These are phyloP conservation scores for Oscheius sp. DNA, from an alignment of 2,888 invertebrate species.

Conservation along the genomic window DNA sequence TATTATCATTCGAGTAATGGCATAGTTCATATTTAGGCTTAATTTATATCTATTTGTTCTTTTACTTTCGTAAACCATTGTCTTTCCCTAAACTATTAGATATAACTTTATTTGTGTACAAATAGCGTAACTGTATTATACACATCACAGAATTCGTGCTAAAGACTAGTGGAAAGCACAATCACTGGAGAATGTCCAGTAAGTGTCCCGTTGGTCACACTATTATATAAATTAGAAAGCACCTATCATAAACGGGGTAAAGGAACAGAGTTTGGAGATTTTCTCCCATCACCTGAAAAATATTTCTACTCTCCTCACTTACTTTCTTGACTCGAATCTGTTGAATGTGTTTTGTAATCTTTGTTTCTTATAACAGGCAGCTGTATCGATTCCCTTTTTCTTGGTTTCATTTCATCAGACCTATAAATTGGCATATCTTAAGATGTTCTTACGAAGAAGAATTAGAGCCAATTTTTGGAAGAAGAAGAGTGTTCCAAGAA, in stretches of 20 bases:
- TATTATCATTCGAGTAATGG: too few species aligned
- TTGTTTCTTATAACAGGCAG: conserved; percentile 19
- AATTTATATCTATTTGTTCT: too few species aligned
- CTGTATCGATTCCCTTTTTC: conserved; percentile 25
- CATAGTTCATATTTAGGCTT: too few species aligned
- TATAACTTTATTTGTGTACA: too few species aligned
- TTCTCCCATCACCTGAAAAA: conserved; percentile 4
- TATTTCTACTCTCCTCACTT: background rate
- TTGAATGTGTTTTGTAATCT: background rate
- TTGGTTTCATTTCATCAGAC: conserved; percentile 4
- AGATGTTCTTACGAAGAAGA: conserved; percentile 12
- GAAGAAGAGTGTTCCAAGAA: conserved; percentile 66
- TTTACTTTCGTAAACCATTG: too few species aligned
- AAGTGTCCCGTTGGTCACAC: conserved; percentile 10
- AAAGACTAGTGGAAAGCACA: conserved; percentile 3
- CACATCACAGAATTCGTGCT: conserved; percentile 10
- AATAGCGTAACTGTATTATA: background rate
- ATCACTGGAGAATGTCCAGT: conserved; percentile 1
- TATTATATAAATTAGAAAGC: background rate
- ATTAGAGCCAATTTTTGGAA: conserved; percentile 39
- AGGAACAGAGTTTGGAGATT: background rate
- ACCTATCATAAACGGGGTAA: background rate
- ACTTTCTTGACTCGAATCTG: conserved; percentile 10
- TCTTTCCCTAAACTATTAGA: too few species aligned
- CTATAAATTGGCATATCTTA: too few species aligned